phyloP scores from a whole-genome alignment of 92 coral and sea anemone genomes.

The Porites divaricata region DNA sequence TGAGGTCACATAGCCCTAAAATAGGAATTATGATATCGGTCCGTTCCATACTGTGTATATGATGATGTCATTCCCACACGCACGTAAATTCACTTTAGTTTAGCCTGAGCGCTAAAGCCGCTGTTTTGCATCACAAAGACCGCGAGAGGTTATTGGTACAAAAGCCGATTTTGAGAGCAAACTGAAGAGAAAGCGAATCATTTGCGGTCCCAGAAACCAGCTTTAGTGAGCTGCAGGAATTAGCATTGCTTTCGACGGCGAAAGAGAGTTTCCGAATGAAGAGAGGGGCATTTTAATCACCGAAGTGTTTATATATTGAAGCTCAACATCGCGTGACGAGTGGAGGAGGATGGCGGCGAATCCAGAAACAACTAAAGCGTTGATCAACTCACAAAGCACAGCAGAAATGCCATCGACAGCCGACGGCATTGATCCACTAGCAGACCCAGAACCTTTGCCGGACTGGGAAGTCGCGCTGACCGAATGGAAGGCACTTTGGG shows the following conservation, averaged over 20 bases:
- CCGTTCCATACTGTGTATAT: background rate
- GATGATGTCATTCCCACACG: slow-evolving; percentile 20
- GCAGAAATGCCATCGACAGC: background rate
- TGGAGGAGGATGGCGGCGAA: background rate
- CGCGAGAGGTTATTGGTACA: background rate
- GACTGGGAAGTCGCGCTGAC: slow-evolving; percentile 73
- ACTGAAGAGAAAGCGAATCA: background rate
- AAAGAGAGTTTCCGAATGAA: background rate
- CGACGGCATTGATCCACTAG: slow-evolving; percentile 25
- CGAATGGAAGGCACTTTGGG: slow-evolving; percentile 79
- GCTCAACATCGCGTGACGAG: background rate
- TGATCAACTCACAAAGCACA: background rate
- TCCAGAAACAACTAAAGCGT: slow-evolving; percentile 5
- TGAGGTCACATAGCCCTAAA: background rate
- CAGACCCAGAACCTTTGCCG: slow-evolving; percentile 80
- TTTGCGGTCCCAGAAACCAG: background rate
- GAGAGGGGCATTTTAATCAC: background rate
- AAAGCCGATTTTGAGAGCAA: background rate
- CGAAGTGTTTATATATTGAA: background rate
- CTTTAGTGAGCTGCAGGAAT: background rate
- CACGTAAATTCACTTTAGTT: too few relatives aligned
- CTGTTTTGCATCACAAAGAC: slow-evolving; percentile 41
- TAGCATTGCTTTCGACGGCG: background rate
- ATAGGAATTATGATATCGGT: slow-evolving; percentile 9
- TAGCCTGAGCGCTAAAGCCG: background rate